A percentile compares a stretch with the other conserved stretches of the same genome.
These are phyloP conservation scores for Sitta europaea DNA, from an alignment of 2,113 vertebrate species.

Conservation along the genomic window DNA sequence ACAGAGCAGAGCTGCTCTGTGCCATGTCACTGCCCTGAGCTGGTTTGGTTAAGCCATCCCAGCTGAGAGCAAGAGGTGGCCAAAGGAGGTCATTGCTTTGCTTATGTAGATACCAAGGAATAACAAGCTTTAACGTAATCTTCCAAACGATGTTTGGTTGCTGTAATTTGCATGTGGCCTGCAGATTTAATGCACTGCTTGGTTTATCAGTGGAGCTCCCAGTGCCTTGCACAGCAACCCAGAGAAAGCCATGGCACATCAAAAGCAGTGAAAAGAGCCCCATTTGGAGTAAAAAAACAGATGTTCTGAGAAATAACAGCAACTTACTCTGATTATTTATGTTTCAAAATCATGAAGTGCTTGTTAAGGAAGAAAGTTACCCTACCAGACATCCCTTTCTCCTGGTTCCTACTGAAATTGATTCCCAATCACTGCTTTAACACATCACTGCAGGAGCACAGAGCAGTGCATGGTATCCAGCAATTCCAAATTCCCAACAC, in stretches of 20 bases:
- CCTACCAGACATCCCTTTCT: neutral
- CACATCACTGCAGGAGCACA: neutral
- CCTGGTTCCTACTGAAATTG: neutral
- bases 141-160: neutral
- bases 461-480: rapidly evolving
- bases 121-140: neutral
- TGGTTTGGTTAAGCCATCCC: neutral
- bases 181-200: neutral
- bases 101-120: neutral
- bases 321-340: neutral
- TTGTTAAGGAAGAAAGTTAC: neutral
- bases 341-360: neutral
- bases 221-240: neutral
- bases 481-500: neutral
- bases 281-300: neutral
- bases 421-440: neutral
- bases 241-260: neutral
- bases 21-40: neutral
- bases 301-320: neutral
- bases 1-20: neutral
- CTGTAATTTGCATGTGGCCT: neutral
- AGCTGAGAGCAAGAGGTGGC: neutral
- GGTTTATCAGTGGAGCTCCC: neutral
- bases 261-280: neutral
- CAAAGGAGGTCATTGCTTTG: neutral